Conservation (phyloP, 2,113 vertebrate genomes). For the Phasianus colchicus region DNA sequence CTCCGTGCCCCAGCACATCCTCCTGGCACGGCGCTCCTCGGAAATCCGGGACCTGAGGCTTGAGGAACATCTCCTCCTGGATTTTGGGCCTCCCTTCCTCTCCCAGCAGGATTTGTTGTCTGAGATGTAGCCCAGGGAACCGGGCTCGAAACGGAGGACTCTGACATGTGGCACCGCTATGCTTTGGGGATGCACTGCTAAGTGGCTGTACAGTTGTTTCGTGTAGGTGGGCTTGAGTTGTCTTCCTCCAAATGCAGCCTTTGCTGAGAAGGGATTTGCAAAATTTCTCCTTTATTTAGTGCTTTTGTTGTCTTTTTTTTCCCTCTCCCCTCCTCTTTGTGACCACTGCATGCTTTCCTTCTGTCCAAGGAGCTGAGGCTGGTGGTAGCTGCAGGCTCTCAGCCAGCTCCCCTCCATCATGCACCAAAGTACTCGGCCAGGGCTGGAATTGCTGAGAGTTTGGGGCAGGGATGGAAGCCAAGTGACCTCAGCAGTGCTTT, state of each 20-base stretch:
- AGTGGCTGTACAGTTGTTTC: slow-evolving; percentile 86
- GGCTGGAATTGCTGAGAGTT: slow-evolving; percentile 5
- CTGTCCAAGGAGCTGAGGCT: not conserved
- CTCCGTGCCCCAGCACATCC: not conserved
- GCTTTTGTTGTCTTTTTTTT: not conserved
- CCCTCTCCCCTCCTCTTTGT: not conserved
- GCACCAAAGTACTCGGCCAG: not conserved
- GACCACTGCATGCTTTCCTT: not conserved
- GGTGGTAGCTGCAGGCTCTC: not conserved
- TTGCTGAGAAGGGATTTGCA: not conserved
- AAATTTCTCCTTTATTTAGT: not conserved
- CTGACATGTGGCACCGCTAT: slow-evolving; percentile 73
- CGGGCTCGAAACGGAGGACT: slow-evolving; percentile 28
- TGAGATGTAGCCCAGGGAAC: slow-evolving; percentile 42
- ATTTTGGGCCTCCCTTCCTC: slow-evolving; percentile 20
- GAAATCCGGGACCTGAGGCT: slow-evolving; percentile 42
- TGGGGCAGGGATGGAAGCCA: slow-evolving; percentile 20
- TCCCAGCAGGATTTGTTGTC: slow-evolving; percentile 24
- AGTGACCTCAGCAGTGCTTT: slow-evolving; percentile 56
- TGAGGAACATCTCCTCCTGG: slow-evolving; percentile 19
- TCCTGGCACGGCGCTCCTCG: not conserved
- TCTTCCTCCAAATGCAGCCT: not conserved
- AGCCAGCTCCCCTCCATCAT: not conserved
- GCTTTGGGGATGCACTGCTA: slow-evolving; percentile 83
- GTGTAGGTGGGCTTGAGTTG: slow-evolving; percentile 82